phyloP scores from a whole-genome alignment of 2,888 invertebrate species.

The Ophion obscuratus region DNA sequence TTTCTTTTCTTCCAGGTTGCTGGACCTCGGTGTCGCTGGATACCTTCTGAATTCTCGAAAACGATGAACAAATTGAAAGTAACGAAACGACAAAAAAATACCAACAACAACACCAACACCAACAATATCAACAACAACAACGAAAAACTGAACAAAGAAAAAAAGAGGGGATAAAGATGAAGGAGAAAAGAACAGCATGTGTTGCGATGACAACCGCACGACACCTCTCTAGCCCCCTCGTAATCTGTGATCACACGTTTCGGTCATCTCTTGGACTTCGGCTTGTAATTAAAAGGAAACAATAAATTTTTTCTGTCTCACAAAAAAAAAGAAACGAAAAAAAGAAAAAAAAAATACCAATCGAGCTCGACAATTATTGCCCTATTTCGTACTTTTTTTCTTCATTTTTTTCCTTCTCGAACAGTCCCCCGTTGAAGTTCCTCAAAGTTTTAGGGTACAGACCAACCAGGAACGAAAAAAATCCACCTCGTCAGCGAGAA shows the following conservation, averaged over 20 bases:
- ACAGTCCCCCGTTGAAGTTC: too few relatives aligned
- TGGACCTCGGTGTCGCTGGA: constrained; percentile 75
- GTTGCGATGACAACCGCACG: constrained; percentile 82
- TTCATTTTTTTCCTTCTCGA: too few relatives aligned
- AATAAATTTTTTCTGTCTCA: constrained; percentile 83
- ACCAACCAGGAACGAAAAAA: not conserved
- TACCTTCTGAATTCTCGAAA: constrained; percentile 80
- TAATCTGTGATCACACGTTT: constrained; percentile 84
- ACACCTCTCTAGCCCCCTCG: constrained; percentile 76
- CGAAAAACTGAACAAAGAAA: too few relatives aligned
- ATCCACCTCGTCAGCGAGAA: not conserved
- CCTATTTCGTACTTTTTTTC: not conserved
- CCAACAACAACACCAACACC: constrained; percentile 50
- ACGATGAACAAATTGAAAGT: constrained; percentile 70
- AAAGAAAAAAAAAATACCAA: not conserved
- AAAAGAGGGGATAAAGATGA: constrained; percentile 8
- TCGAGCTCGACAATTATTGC: not conserved
- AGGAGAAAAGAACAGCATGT: constrained; percentile 62
- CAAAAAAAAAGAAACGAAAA: constrained; percentile 74
- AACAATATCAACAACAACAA: constrained; percentile 10
- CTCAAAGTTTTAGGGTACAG: too few relatives aligned
- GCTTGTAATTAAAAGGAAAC: constrained; percentile 81
- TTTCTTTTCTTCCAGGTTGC: constrained; percentile 72
- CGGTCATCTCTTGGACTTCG: constrained; percentile 81
- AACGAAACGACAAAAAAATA: not conserved